Base-by-base conservation (phyloP, 2,888 invertebrate species). In the Loripinus fragilis region DNA sequence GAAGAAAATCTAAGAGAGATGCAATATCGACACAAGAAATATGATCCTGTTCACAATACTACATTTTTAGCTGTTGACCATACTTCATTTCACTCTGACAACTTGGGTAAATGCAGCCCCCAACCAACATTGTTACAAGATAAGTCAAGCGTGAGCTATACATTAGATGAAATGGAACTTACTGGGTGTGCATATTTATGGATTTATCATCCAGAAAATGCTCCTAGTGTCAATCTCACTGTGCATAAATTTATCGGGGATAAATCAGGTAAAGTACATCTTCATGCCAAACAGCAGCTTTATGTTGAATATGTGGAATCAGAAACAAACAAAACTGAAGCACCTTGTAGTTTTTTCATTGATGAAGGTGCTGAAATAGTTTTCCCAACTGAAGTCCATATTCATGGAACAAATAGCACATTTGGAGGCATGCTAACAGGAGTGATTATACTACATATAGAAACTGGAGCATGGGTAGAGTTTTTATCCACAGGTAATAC, bases 281-380 rank as follows among this genome's bases (percentile, higher is more conserved):
- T 89, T 1, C 70, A 86, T 30, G 25, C 60, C n/a, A 83, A 78
- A 20, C 90, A 90, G 82, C 80, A 81, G 52, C 81, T 87, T 10
- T 90, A 77, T 79, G 88, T 89, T 10, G 90, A 90, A 76, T 81
- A 86, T 35, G 84, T 88, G n/a, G 87, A 89, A 67, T 87, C 90
- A 8, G 83, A 85, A 60, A 76, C 80, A 3, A 90, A 90, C 73
- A 81, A 75, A 45, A 90, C 90, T 10, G 89, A 90, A 75, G 90
- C 90, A 0, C 88, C 90, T 20, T 89, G 88, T 69, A 86, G 88
- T 38, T 90, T 86, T 77, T 86, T 89, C 70, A 81, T 90, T 66
- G 88, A 89, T 64, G 71, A 80, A 23, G 81, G 78, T 10, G 86
- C 86, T 38, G 88, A 89, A 67, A 85, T 90, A 15, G 76, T 89